These are phyloP conservation scores for Callyntrura guangdongensis DNA, from an alignment of 2,888 invertebrate species.

Conservation along the genomic window DNA sequence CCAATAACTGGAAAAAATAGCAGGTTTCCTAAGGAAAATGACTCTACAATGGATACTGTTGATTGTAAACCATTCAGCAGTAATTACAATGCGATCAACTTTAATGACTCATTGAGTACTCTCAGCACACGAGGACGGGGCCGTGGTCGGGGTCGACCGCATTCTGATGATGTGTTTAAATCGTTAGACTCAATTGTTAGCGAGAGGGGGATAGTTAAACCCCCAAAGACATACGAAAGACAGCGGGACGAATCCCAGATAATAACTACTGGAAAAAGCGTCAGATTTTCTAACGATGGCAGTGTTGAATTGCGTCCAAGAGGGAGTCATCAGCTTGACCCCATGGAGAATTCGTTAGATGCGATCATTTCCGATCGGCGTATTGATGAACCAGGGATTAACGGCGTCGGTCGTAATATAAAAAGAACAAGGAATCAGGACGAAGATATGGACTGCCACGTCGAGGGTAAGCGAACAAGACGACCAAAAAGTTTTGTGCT, in stretches of 20 bases:
- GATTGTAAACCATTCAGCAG: too few species aligned
- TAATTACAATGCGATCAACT: too few species aligned
- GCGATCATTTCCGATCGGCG: slow-evolving; percentile 9
- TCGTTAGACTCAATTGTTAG: slow-evolving; percentile 16
- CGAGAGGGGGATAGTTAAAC: slow-evolving; percentile 30
- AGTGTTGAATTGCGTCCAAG: background rate
- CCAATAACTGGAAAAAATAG: slow-evolving; percentile 34
- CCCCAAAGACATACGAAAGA: background rate
- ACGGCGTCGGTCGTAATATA: background rate
- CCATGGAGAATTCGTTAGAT: slow-evolving; percentile 27
- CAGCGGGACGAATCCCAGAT: background rate
- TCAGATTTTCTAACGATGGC: too few species aligned
- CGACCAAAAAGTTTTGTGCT: background rate
- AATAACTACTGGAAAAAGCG: slow-evolving; percentile 19
- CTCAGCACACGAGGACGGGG: background rate
- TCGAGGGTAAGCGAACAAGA: background rate
- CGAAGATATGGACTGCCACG: background rate
- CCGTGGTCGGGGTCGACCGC: too few species aligned
- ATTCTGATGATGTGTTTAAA: slow-evolving; percentile 39
- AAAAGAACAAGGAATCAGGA: background rate
- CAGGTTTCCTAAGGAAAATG: too few species aligned
- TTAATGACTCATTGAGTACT: background rate
- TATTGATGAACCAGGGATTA: background rate
- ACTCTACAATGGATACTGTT: too few species aligned
- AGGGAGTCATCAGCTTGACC: background rate